Conservation (phyloP, 2,113 vertebrate species). For the Muscicapa adusta region DNA sequence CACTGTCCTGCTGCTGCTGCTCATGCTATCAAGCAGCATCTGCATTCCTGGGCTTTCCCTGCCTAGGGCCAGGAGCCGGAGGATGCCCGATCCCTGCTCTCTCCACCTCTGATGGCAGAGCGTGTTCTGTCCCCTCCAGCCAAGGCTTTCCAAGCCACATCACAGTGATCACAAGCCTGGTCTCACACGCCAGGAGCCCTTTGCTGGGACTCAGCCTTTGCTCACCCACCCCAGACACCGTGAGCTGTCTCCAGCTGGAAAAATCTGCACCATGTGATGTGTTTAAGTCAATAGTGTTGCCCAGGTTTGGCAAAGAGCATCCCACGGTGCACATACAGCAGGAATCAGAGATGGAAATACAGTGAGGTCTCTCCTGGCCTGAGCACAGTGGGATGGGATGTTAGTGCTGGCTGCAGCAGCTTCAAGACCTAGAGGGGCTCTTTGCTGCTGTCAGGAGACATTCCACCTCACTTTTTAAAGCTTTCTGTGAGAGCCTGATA, state of each 20-base stretch:
- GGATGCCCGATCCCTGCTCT: rapidly evolving
- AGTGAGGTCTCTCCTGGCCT: background rate
- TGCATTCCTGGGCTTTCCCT: rapidly evolving
- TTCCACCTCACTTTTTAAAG: background rate
- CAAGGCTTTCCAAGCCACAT: background rate
- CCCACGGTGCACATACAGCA: background rate
- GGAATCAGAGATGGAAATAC: background rate
- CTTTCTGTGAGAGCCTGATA: background rate
- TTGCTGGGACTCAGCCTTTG: background rate
- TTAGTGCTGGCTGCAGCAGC: background rate
- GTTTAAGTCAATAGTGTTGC: background rate
- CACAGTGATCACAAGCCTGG: rapidly evolving
- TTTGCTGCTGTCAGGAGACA: background rate
- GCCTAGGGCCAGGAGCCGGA: rapidly evolving
- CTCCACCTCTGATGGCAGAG: background rate
- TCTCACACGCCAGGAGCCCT: background rate
- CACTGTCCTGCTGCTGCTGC: background rate
- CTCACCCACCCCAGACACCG: background rate
- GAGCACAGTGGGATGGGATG: background rate
- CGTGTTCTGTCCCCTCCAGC: rapidly evolving
- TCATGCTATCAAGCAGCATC: rapidly evolving
- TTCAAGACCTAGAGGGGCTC: background rate
- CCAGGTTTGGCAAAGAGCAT: background rate
- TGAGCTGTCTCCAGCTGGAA: background rate
- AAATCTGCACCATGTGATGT: rapidly evolving